Base-by-base conservation (phyloP, 1,140 invertebrate species). In the Listronotus bonariensis region DNA sequence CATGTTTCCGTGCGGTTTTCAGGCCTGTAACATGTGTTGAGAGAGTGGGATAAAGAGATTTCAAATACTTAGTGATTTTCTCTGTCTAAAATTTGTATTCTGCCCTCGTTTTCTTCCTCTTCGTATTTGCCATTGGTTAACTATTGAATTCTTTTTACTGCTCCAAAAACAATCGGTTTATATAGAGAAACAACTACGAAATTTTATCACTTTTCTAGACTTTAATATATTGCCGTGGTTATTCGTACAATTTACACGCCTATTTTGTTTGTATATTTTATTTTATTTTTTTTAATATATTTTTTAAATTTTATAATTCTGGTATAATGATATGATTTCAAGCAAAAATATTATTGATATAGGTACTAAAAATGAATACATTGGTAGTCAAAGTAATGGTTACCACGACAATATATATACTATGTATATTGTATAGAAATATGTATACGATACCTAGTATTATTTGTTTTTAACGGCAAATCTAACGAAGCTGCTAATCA, bases 31-130 rank as follows among this genome's bases (percentile, higher is more conserved):
- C 67, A 70, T 59, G 66, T 68, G 69, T 65, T 60, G 66, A 60
- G 59, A 48, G 61, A 68, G 42, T 32, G 63, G 59, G 67, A 70
- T 70, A 64, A 70, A 70, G 67, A 65, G 62, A 70, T 68, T 65
- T 59, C 36, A 51, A 9, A 52, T 49, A 59, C 57, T 68, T 56
- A 65, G 63, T 57, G 68, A 70, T 68, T 62, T 68, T 66, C 61
- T 53, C 48, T 20, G 12, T 36, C 31, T 42, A 43, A 59, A 26
- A 68, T 70, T 68, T 53, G 48, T 68, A 68, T 70, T 70, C 69
- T 26, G 38, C 40, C 36, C 42, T 34, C 66, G 67, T 68, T 63
- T 63, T 48, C 41, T 34, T 62, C 65, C 62, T 57, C 34, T 41
- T 46, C 42, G 54, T 59, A 53, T 67, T 57, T 57, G 61, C 60